phyloP scores from a whole-genome alignment of 2,797 vertebrate genomes.

The Esox masquinongy region DNA sequence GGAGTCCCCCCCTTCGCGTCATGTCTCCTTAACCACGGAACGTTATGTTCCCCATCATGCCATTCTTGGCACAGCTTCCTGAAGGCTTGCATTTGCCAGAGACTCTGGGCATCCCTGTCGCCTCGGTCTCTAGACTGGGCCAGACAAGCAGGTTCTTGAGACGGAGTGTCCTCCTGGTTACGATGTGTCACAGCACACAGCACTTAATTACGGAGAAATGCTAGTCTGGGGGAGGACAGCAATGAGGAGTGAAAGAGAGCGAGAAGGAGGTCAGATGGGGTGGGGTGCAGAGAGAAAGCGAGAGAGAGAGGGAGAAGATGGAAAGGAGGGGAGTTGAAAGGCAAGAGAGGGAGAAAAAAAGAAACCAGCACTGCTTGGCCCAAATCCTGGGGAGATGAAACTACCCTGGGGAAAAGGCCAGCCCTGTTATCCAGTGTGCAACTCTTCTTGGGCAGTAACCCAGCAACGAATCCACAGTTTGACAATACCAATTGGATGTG shows the following conservation, averaged over 20 bases:
- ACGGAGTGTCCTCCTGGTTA: background rate
- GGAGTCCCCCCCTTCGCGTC: no score
- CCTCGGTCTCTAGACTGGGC: background rate
- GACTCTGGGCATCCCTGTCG: background rate
- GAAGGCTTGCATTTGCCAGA: background rate
- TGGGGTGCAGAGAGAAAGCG: background rate
- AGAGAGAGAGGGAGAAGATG: background rate
- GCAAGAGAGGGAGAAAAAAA: background rate
- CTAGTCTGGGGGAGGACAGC: conserved; percentile 15
- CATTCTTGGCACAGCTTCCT: background rate
- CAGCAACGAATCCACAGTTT: background rate
- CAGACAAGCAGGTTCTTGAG: background rate
- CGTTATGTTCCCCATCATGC: background rate
- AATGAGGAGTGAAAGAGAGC: background rate
- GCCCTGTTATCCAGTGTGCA: background rate
- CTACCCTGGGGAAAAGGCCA: no score
- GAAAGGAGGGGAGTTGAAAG: background rate
- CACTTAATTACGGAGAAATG: background rate
- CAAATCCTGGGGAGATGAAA: background rate
- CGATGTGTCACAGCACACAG: background rate
- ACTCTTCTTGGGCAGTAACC: background rate
- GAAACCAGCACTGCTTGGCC: background rate
- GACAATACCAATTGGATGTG: background rate
- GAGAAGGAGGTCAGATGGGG: background rate
- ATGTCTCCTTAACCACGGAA: background rate